Percentiles rank a stretch among this genome's conserved stretches.
Evolutionary conservation across 2,113 vertebrate genomes (phyloP).

Genomic region (Smithornis capensis): DNA sequence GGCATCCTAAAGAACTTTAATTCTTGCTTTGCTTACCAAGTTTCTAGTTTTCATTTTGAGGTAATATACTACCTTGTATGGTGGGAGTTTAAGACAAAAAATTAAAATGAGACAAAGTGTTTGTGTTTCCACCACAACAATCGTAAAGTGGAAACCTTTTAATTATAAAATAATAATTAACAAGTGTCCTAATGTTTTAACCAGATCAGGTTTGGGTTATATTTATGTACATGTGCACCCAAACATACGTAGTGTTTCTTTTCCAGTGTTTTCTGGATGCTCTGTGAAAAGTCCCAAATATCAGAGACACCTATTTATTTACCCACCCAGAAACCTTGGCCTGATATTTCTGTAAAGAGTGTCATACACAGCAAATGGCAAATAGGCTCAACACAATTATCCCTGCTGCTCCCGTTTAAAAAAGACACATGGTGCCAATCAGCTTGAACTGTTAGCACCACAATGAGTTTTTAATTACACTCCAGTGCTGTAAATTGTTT

Average conservation of each 20-base stretch:
- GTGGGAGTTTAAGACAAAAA: neutral
- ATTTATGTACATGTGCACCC: neutral
- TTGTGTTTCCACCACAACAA: neutral
- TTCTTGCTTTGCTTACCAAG: neutral
- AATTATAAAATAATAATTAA: neutral
- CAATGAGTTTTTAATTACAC: neutral
- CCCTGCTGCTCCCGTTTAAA: neutral
- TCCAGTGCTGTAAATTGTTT: neutral
- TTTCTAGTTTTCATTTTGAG: neutral
- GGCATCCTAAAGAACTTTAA: neutral
- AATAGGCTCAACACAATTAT: neutral
- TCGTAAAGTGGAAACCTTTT: neutral
- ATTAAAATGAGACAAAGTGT: neutral
- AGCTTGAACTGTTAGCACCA: neutral
- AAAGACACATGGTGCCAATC: neutral
- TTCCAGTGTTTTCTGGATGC: neutral
- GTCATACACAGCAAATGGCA: neutral
- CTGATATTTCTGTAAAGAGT: neutral
- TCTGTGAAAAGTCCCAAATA: neutral
- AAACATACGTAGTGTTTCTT: neutral
- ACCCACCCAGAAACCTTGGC: neutral
- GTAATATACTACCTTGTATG: too few species aligned
- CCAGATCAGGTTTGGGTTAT: accelerated
- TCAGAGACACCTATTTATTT: neutral
- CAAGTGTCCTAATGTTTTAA: neutral